phyloP scores from a whole-genome alignment of 2,797 vertebrate species.

The Amphiprion clarkii region DNA sequence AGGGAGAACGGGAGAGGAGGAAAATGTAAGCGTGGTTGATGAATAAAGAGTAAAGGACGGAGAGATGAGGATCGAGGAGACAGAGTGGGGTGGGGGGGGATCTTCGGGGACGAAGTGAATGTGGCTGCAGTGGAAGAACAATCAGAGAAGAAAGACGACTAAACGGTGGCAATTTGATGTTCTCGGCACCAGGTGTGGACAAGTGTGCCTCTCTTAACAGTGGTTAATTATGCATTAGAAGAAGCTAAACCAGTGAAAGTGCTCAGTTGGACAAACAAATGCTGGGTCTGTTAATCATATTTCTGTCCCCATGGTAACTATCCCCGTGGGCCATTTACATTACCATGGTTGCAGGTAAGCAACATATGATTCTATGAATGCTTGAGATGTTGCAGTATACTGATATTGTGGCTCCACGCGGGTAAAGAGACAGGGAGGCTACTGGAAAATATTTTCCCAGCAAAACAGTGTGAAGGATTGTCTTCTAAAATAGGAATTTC shows the following conservation, averaged over 20 bases:
- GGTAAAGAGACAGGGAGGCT: constrained; percentile 13
- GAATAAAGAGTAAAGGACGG: constrained; percentile 63
- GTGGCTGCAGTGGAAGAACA: constrained; percentile 12
- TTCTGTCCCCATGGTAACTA: constrained; percentile 71
- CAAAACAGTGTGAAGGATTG: constrained; percentile 31
- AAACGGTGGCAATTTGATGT: constrained; percentile 48
- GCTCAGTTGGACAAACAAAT: constrained; percentile 73
- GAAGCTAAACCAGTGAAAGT: constrained; percentile 55
- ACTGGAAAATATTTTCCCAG: constrained; percentile 37
- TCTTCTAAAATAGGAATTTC: constrained; percentile 72
- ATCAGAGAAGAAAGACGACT: constrained; percentile 15
- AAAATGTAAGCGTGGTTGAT: constrained; percentile 61
- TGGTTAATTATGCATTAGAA: constrained; percentile 63
- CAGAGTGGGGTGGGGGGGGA: constrained; percentile 20
- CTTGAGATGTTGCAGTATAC: constrained; percentile 31
- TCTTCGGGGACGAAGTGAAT: constrained; percentile 19
- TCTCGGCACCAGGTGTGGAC: constrained; percentile 54
- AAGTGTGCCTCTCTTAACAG: constrained; percentile 38
- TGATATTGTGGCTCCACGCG: neutral
- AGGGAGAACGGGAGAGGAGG: constrained; percentile 48
- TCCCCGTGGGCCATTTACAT: constrained; percentile 59
- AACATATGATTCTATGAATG: constrained; percentile 52
- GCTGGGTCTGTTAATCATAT: constrained; percentile 69
- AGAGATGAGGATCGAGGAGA: constrained; percentile 60
- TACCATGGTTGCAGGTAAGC: constrained; percentile 64